Evolutionary conservation across 2,888 invertebrate genomes (phyloP), one percentile per base, ranked within the genome.

Genomic region (Zhuqinia jingwanae): DNA sequence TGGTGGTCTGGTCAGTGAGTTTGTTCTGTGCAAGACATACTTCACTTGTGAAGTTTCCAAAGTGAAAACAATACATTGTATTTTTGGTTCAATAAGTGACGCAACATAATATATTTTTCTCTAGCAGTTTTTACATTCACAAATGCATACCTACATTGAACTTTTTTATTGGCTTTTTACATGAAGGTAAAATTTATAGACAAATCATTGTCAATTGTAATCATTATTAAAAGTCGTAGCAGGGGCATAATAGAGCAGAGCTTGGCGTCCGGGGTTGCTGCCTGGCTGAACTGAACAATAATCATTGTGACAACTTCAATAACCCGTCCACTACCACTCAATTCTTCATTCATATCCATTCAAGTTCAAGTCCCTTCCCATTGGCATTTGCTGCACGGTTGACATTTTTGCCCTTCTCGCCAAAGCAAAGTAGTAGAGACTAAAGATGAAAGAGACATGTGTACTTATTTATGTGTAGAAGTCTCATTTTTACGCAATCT

Each of bases 241-340:
- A 13, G 13, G 13, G 15, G 50, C 5, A 50, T 5, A n/a, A 50
- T 2, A 50, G 50, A 36, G 36, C 36, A 36, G 8, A 42, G 42
- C 5, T 5, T 8, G 11, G 42, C 42, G 13, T 11, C 36, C 5
- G 58, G 13, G 11, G 13, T 6, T 58, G 10, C 58, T 45, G 45
- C 11, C 36, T 45, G 15, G 36, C 1, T 47, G 50, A 50, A 20
- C 73, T n/a, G n/a, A n/a, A n/a, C n/a, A n/a, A n/a, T 25, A 73
- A 73, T 73, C 50, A 50, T 45, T 15, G 47, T 50, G 73, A 73
- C 73, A 73, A 50, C 50, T 73, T 73, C 50, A 73, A 73, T 50
- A 73, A 58, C 20, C 22, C 22, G 58, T 20, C 17, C 25, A 36
- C 3, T 1, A 22, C 3, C n/a, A 58, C 42, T 36, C 76, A 53